A percentile compares a stretch with the other conserved stretches of the same genome.
These are phyloP conservation scores for Pelobates fuscus DNA, from an alignment of 2,113 vertebrate genomes.

Conservation along the genomic window DNA sequence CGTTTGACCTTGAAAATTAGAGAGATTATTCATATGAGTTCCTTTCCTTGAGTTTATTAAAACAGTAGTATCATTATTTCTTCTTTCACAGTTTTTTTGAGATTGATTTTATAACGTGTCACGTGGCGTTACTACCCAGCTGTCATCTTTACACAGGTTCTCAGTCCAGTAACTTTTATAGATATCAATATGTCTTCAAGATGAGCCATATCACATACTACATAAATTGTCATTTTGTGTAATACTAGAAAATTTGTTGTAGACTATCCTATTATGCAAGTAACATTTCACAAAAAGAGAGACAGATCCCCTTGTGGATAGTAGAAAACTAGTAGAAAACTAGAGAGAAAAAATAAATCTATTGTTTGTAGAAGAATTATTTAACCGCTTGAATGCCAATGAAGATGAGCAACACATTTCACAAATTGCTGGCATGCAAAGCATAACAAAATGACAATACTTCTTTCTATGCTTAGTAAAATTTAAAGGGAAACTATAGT, in stretches of 20 bases:
- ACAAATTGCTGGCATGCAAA: background rate
- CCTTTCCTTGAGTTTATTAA: slow-evolving; percentile 29
- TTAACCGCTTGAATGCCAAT: background rate
- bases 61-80: slow-evolving; percentile 26
- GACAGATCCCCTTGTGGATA: slow-evolving; percentile 14
- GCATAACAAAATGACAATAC: too few species aligned
- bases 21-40: slow-evolving; percentile 17
- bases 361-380: background rate
- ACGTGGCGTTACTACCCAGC: slow-evolving; percentile 38
- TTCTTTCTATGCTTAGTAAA: too few species aligned
- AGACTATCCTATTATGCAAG: slow-evolving; percentile 47
- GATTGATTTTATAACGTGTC: slow-evolving; percentile 42
- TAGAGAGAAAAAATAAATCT: background rate
- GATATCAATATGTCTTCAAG: slow-evolving; percentile 48
- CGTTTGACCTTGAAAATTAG: slow-evolving; percentile 28
- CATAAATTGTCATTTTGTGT: slow-evolving; percentile 51
- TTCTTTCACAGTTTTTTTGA: slow-evolving; percentile 35
- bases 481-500: too few species aligned
- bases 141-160: slow-evolving; percentile 47
- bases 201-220: slow-evolving; percentile 49
- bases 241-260: slow-evolving; percentile 49
- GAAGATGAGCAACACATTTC: background rate
- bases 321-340: slow-evolving; percentile 19
- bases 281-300: slow-evolving; percentile 26
- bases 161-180: slow-evolving; percentile 49